Evolutionary conservation across 2,797 vertebrate genomes (phyloP).

Genomic region (Cirrhinus mrigala): DNA sequence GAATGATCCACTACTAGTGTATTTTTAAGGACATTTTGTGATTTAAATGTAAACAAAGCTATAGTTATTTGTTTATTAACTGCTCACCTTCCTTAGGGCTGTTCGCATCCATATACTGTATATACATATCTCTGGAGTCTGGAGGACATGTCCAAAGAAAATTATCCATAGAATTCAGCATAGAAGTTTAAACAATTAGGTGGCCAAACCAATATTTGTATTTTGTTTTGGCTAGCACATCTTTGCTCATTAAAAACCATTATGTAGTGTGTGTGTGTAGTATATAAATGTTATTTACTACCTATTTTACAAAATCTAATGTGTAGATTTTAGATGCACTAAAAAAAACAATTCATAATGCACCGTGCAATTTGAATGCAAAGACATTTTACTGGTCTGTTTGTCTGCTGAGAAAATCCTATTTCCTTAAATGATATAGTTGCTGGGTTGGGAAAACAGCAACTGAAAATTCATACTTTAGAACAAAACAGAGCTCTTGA

Average conservation of each 20-base stretch:
- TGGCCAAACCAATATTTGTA: too few relatives aligned
- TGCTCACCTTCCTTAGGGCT: not conserved
- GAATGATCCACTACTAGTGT: not conserved
- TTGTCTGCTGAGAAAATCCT: not conserved
- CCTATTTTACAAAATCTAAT: not conserved
- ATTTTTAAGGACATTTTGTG: not conserved
- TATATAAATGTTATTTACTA: too few relatives aligned
- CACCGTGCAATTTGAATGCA: not conserved
- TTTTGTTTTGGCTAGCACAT: too few relatives aligned
- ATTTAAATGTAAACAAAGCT: not conserved
- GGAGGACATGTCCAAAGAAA: too few relatives aligned
- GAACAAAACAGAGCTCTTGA: slow-evolving; percentile 44
- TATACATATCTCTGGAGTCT: not conserved
- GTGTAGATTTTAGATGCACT: not conserved
- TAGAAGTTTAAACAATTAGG: too few relatives aligned
- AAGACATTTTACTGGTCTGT: not conserved
- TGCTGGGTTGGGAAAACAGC: not conserved
- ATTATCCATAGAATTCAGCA: too few relatives aligned
- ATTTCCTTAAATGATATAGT: slow-evolving; percentile 2
- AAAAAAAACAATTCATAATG: not conserved
- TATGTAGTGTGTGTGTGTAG: too few relatives aligned
- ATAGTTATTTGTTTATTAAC: not conserved
- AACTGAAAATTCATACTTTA: not conserved
- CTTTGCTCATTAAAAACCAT: too few relatives aligned
- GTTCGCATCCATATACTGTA: not conserved